These are phyloP conservation scores for Drosophila quadrilineata DNA, from an alignment of 1,140 invertebrate genomes.

Conservation along the genomic window DNA sequence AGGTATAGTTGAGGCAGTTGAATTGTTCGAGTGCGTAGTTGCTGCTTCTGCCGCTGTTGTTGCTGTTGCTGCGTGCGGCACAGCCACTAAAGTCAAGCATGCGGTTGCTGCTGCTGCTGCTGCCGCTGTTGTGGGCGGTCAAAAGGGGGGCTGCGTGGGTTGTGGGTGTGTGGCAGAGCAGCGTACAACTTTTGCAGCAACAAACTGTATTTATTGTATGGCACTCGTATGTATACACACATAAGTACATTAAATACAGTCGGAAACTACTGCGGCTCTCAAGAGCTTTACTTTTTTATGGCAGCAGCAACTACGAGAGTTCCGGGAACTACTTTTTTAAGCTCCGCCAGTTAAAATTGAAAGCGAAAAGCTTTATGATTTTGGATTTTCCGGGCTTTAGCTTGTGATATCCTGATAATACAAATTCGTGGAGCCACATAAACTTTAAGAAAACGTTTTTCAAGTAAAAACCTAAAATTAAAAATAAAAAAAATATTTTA, in stretches of 20 bases:
- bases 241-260: conserved; percentile 13
- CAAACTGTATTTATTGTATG: conserved; percentile 59
- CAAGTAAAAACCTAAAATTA: no score
- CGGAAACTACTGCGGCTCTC: conserved; percentile 4
- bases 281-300: not conserved
- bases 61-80: not conserved
- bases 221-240: conserved; percentile 15
- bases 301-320: not conserved
- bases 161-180: no score
- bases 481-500: not conserved
- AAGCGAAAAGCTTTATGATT: not conserved
- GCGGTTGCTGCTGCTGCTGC: conserved; percentile 18
- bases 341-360: not conserved
- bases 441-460: no score
- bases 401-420: not conserved
- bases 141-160: no score
- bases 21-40: conserved; percentile 45
- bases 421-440: no score
- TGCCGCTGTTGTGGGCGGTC: conserved; percentile 29
- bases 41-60: conserved; percentile 14
- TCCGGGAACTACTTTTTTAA: not conserved
- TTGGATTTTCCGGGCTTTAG: no score
- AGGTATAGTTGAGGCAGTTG: not conserved
- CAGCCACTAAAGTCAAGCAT: conserved; percentile 63
- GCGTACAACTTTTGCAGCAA: conserved; percentile 56